Base-by-base conservation (phyloP, 2,113 vertebrate species). In the Scomber scombrus region DNA sequence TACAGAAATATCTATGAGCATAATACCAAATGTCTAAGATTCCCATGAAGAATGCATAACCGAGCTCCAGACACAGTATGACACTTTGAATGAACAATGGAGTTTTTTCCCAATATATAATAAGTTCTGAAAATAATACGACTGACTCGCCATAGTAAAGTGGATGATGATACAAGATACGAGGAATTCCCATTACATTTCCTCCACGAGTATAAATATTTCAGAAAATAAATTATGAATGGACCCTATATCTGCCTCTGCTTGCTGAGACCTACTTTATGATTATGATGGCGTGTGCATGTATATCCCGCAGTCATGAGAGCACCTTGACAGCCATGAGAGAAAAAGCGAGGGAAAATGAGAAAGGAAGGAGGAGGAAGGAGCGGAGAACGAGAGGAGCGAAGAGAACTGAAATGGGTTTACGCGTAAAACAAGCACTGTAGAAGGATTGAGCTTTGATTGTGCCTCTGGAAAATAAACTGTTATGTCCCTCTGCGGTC, bases 171-270 rank as follows among this genome's bases (percentile, higher is more conserved):
- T 56, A 73, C 14, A 21, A 78, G 67, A 85, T 75, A 90, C 13
- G 54, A 80, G 72, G 49, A 88, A 83, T 68, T 88, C 79, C 75
- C 52, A 81, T 80, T 84, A 18, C 71, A 85, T 72, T 26, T 78
- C 50, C 21, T 70, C 62, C 67, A 60, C 11, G 26, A 23, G 65
- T 40, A 80, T 91, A 76, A 92, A 92, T 92, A 91, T 88, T 92
- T 92, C 84, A 93, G 57, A 34, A 19, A 67, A 88, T 92, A 52
- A 90, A 92, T 92, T 82, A 93, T 92, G 71, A 91, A 93, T 81
- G 73, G 83, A 57, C 29, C 78, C 71, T 81, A 79, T 81, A 88
- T 88, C 71, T 72, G 76, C 51, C 43, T 66, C 77, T 70, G 67
- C 67, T 68, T 58, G 73, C 79, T 34, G 67, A 85, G 86, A 85